Percentiles rank a stretch among this genome's conserved stretches.
These are phyloP conservation scores for Kradibia gibbosae DNA, from an alignment of 1,140 invertebrate species.

Conservation along the genomic window DNA sequence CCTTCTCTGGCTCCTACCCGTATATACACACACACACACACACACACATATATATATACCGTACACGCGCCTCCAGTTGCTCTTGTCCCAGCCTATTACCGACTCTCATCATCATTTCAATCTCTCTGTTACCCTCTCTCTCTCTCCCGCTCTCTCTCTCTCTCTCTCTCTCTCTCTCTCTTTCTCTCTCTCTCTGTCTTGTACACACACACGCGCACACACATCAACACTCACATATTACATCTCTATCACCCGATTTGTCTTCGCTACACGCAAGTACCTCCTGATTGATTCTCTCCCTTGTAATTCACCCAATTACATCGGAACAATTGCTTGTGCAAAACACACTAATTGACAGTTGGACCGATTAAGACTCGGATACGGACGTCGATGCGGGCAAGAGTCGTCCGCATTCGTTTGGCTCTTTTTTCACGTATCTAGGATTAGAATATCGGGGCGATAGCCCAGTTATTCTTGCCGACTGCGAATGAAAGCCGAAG, in stretches of 20 bases:
- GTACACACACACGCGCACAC: no score
- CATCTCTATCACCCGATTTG: neutral
- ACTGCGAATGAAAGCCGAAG: neutral
- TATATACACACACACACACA: no score
- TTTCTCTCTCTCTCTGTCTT: no score
- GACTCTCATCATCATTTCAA: neutral
- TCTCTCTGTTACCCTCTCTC: neutral
- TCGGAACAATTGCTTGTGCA: conserved; percentile 5
- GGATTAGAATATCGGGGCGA: neutral
- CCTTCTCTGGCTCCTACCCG: conserved; percentile 22
- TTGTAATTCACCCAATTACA: conserved; percentile 41
- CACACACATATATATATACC: no score
- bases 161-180: neutral
- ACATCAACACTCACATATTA: no score
- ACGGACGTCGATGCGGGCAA: neutral
- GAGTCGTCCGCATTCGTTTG: neutral
- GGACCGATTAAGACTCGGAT: conserved; percentile 29
- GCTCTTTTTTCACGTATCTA: neutral
- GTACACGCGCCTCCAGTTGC: conserved; percentile 9
- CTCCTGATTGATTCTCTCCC: conserved; percentile 24
- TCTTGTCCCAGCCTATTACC: neutral
- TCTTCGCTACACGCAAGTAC: neutral
- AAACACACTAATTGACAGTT: conserved; percentile 30
- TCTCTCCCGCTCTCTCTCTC: neutral
- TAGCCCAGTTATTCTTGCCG: neutral